Evolutionary conservation across 2,113 vertebrate genomes (phyloP).

Genomic region (Microtus montanus): DNA sequence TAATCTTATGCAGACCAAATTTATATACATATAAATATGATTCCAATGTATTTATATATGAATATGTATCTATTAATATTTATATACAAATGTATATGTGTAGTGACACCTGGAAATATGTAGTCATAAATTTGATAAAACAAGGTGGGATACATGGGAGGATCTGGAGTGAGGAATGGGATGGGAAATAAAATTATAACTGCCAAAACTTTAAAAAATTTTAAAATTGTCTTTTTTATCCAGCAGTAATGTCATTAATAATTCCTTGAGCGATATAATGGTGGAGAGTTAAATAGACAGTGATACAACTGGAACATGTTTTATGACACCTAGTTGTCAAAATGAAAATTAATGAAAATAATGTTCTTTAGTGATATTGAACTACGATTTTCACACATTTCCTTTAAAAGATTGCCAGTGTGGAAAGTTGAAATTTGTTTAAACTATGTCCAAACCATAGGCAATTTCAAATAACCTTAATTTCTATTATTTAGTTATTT

Average conservation of each 20-base stretch:
- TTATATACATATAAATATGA: background rate
- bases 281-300: background rate
- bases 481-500: background rate
- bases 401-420: background rate
- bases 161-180: background rate
- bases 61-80: background rate
- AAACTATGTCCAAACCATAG: background rate
- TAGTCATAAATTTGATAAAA: background rate
- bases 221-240: background rate
- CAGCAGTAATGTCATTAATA: background rate
- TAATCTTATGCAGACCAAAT: background rate
- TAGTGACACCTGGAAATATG: background rate
- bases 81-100: too few species aligned
- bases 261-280: background rate
- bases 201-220: background rate
- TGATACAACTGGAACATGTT: background rate
- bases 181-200: background rate
- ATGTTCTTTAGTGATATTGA: background rate
- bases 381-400: background rate
- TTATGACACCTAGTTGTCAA: background rate
- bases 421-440: background rate
- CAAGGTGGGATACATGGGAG: background rate
- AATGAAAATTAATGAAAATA: conserved; percentile 4
- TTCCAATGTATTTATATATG: background rate
- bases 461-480: conserved; percentile 30